These are phyloP conservation scores for Rana temporaria DNA, from an alignment of 2,113 vertebrate genomes.

Conservation along the genomic window DNA sequence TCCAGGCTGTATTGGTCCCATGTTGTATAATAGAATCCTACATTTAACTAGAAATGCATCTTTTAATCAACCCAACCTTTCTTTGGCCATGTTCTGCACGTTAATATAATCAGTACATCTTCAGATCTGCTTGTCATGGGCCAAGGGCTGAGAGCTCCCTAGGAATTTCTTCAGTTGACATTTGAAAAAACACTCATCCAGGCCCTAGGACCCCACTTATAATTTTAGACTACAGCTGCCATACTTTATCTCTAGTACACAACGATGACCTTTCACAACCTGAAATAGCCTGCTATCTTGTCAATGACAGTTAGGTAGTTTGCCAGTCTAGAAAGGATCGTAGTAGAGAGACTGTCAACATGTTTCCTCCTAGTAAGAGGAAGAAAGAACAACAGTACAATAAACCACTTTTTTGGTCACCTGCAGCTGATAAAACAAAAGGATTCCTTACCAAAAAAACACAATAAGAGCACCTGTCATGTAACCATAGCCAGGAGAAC, in stretches of 20 bases:
- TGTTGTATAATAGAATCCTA: too few species aligned
- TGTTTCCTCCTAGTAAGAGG: neutral
- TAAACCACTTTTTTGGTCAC: too few species aligned
- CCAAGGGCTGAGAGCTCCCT: neutral
- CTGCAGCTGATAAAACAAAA: too few species aligned
- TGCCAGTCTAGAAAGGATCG: neutral
- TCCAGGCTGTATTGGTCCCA: too few species aligned
- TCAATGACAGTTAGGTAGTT: neutral
- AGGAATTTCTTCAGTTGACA: slow-evolving; percentile 8
- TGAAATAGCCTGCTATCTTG: slow-evolving; percentile 16
- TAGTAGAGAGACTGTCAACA: neutral
- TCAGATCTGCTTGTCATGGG: neutral
- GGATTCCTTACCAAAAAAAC: too few species aligned
- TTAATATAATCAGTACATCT: neutral
- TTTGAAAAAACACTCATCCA: neutral
- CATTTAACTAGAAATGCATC: too few species aligned
- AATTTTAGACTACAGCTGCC: slow-evolving; percentile 47
- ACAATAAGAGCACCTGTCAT: too few species aligned
- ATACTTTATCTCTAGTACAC: slow-evolving; percentile 33
- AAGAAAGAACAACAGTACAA: too few species aligned
- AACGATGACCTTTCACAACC: slow-evolving; percentile 14
- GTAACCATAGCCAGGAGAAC: too few species aligned
- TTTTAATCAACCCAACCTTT: too few species aligned
- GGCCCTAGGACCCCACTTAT: neutral
- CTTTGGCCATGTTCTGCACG: neutral